phyloP scores from a whole-genome alignment of 1,140 invertebrate genomes.

The Leptopilina clavipes region DNA sequence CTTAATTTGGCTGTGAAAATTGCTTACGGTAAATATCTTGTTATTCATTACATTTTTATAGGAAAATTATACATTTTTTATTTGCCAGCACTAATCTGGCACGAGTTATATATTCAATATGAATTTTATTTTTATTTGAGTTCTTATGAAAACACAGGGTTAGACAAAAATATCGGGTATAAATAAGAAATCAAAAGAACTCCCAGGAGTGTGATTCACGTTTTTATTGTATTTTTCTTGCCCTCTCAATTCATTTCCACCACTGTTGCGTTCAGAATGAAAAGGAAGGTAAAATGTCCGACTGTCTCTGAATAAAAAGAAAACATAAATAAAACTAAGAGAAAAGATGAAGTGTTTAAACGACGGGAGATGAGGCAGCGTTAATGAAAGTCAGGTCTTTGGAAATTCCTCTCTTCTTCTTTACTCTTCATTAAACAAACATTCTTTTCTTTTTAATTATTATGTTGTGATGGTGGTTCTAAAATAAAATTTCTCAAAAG shows the following conservation, averaged over 20 bases:
- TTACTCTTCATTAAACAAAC: constrained; percentile 27
- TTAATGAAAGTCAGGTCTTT: constrained; percentile 54
- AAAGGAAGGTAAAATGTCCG: constrained; percentile 38
- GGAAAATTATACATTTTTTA: background rate
- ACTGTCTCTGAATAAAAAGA: constrained; percentile 62
- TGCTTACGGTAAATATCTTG: constrained; percentile 64
- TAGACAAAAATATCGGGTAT: background rate
- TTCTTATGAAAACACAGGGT: background rate
- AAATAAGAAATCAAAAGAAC: constrained; percentile 17
- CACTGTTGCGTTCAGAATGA: background rate
- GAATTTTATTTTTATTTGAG: background rate
- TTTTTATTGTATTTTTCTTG: constrained; percentile 17
- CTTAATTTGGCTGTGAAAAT: constrained; percentile 71
- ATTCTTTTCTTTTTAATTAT: background rate
- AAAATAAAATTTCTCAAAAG: too few species aligned
- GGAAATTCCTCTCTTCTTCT: constrained; percentile 13
- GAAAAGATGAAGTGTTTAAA: constrained; percentile 36
- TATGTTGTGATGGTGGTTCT: background rate
- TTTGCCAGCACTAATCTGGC: too few species aligned
- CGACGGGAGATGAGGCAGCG: constrained; percentile 40
- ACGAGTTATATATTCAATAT: background rate
- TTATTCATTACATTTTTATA: constrained; percentile 9
- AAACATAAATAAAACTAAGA: constrained; percentile 59
- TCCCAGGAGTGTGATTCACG: background rate
- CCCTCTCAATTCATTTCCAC: constrained; percentile 19